These are phyloP conservation scores for Ostrea edulis DNA, from an alignment of 1,140 invertebrate genomes.

Conservation along the genomic window DNA sequence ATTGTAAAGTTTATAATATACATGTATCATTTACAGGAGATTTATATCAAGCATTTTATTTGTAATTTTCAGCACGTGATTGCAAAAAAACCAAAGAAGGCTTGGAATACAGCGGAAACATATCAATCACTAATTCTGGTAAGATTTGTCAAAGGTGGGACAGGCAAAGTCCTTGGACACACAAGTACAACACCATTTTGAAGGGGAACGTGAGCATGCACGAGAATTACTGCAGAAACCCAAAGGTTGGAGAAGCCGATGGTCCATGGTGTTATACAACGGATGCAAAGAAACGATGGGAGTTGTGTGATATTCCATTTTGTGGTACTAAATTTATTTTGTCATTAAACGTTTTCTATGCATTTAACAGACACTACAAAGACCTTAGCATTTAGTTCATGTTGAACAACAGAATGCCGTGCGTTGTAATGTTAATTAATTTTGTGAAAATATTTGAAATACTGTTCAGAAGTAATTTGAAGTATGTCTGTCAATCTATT, in stretches of 20 bases:
- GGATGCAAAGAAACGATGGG: not conserved
- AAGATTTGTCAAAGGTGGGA: conserved; percentile 47
- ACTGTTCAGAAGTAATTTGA: too few relatives aligned
- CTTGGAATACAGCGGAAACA: conserved; percentile 16
- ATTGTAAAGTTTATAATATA: too few relatives aligned
- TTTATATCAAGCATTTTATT: too few relatives aligned
- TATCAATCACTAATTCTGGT: conserved; percentile 29
- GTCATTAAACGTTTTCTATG: too few relatives aligned
- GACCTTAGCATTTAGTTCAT: too few relatives aligned
- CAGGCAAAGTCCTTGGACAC: conserved; percentile 7
- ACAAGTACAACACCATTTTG: not conserved
- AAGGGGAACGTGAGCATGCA: not conserved
- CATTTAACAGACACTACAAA: too few relatives aligned
- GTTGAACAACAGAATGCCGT: too few relatives aligned
- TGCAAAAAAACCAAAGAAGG: conserved; percentile 9
- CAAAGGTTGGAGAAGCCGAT: not conserved
- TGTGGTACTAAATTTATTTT: conserved; percentile 15
- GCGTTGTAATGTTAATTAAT: too few relatives aligned
- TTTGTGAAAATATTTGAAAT: too few relatives aligned
- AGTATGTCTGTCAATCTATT: too few relatives aligned
- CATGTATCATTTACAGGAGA: too few relatives aligned
- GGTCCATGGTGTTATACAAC: not conserved
- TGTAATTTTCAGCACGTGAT: not conserved
- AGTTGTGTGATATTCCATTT: not conserved
- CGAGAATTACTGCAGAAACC: conserved; percentile 15